phyloP scores from a whole-genome alignment of 2,113 vertebrate species.

The Polypterus senegalus region DNA sequence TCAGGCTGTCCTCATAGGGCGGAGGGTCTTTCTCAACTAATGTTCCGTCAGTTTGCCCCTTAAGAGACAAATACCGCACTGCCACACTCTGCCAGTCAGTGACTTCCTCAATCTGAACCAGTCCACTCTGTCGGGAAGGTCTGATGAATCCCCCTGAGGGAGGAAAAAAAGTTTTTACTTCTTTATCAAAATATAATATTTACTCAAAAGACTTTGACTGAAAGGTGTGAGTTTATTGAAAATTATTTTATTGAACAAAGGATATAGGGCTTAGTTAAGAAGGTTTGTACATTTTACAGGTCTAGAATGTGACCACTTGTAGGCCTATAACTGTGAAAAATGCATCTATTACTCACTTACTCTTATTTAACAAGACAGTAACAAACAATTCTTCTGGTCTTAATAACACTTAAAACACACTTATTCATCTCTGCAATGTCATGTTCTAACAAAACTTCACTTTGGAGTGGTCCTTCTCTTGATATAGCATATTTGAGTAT shows the following conservation, averaged over 20 bases:
- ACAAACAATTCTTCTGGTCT: too few relatives aligned
- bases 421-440: too few relatives aligned
- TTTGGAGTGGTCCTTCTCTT: too few relatives aligned
- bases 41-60: slow-evolving; percentile 7
- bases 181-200: not conserved
- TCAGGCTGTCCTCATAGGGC: not conserved
- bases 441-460: too few relatives aligned
- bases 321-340: too few relatives aligned
- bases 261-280: not conserved
- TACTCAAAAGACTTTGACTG: not conserved
- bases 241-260: not conserved
- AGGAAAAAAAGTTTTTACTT: not conserved
- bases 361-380: too few relatives aligned
- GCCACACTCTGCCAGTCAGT: slow-evolving; percentile 20
- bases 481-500: too few relatives aligned
- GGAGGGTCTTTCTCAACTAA: slow-evolving; percentile 11
- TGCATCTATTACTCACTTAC: too few relatives aligned
- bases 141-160: slow-evolving; percentile 14
- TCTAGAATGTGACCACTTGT: too few relatives aligned
- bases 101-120: slow-evolving; percentile 14
- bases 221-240: not conserved
- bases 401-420: too few relatives aligned
- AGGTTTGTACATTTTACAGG: too few relatives aligned
- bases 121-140: slow-evolving; percentile 6
- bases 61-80: slow-evolving; percentile 19